Base-by-base conservation (phyloP, 37 sponge, comb jelly and placozoan genomes). In the Tethya wilhelma region DNA sequence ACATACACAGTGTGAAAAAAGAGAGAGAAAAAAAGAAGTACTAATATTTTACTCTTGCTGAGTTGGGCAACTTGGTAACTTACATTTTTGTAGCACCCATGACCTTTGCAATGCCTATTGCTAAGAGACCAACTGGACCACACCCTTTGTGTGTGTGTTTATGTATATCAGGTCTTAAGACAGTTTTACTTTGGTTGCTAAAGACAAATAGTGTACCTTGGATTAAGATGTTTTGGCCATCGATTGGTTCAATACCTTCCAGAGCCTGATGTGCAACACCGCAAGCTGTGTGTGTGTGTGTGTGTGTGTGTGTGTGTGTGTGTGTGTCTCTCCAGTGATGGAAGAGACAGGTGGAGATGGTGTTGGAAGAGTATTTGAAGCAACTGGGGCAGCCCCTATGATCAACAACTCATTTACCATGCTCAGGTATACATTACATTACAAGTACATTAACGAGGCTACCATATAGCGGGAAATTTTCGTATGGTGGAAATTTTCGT, bases 221-320 rank as follows among this genome's bases (percentile, higher is more conserved):
- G 9, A 94, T 79, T 4, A 94, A 69, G 9, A 94, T 83, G 49
- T 70, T 78, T 57, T 96, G 90, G 25, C 90, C 88, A 36, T 69
- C 49, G n/a, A n/a, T n/a, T 40, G 92, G 93, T 12, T 80, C 74
- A 23, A 96, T 82, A 0, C 57, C 87, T 55, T 96, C 96, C 17
- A 92, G 28, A 9, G 96, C 96, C 69, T 96, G 96, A 60, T 96
- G 96, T 25, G 96, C 96, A 20, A 96, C 96, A 56, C 96, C 96
- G 87, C 89, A 92, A 11, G 94, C 94, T 94, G 59, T 4, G 59
- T 60, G 26, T 62, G 26, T 62, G 63, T 8, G 63, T 23, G 26
- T 26, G 26, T 14, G 63, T 25, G 9, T 19, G 14, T 49, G 53
- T 9, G 53, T 14, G 14, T 19, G 9, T 9, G 53, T 14, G 53